A percentile compares a stretch with the other conserved stretches of the same genome.
phyloP scores from a whole-genome alignment of 2,797 vertebrate species.

The Discoglossus pictus region DNA sequence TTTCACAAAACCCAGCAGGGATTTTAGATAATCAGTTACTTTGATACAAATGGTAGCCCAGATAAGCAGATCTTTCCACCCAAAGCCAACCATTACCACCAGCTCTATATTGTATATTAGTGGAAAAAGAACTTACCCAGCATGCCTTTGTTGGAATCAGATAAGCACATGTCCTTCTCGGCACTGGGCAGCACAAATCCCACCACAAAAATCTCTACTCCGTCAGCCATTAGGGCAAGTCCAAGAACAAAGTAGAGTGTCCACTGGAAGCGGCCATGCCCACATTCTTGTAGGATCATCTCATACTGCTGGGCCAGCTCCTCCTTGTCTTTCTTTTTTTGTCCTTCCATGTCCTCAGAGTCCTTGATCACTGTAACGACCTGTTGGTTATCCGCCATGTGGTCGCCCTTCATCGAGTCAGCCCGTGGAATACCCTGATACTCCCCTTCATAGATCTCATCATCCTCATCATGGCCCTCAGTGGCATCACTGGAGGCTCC shows the following conservation, averaged over 20 bases:
- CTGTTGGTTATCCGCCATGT: conserved; percentile 52
- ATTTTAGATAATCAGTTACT: too few species aligned
- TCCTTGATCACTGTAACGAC: conserved; percentile 75
- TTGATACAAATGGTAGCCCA: neutral
- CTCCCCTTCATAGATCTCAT: conserved; percentile 96
- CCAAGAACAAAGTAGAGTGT: conserved; percentile 94
- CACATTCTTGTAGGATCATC: conserved; percentile 92
- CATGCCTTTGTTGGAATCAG: conserved; percentile 97
- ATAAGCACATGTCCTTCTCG: conserved; percentile 97
- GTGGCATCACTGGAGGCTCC: conserved; percentile 94
- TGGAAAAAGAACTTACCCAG: conserved; percentile 80
- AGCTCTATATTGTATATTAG: too few species aligned
- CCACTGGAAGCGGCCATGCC: conserved; percentile 97
- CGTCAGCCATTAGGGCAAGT: conserved; percentile 93
- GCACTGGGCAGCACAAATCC: conserved; percentile 95
- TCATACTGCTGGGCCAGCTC: conserved; percentile 95
- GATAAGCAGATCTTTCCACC: too few species aligned
- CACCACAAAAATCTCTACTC: conserved; percentile 95
- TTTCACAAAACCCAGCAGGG: too few species aligned
- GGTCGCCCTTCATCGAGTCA: conserved; percentile 78
- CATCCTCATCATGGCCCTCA: conserved; percentile 94
- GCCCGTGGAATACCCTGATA: conserved; percentile 94
- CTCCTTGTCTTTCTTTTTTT: conserved; percentile 86
- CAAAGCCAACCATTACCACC: too few species aligned
- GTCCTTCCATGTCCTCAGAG: conserved; percentile 75